phyloP scores from a whole-genome alignment of 2,888 invertebrate species.

The Orthosia gracilis region DNA sequence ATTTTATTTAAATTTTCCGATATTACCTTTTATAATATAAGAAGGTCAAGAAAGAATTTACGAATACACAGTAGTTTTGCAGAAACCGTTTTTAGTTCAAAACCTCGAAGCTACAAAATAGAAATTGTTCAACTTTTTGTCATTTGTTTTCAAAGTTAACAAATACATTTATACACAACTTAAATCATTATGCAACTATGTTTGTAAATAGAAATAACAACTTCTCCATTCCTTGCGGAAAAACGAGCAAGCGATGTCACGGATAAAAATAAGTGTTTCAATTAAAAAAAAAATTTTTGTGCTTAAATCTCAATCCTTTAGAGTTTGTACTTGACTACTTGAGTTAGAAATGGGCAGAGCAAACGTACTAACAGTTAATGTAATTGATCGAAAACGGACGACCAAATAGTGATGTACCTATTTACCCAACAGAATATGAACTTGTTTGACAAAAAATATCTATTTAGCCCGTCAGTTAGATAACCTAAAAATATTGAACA shows the following conservation, averaged over 20 bases:
- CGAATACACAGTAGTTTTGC: too few relatives aligned
- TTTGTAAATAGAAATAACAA: conserved; percentile 2
- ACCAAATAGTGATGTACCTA: neutral
- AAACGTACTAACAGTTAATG: conserved; percentile 41
- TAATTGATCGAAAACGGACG: conserved; percentile 29
- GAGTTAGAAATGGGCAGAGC: conserved; percentile 19
- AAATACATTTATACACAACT: conserved; percentile 1
- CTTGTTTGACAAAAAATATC: too few relatives aligned
- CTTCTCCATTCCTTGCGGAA: neutral
- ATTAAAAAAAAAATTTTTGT: conserved; percentile 54
- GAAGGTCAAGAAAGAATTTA: too few relatives aligned
- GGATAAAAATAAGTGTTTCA: conserved; percentile 33
- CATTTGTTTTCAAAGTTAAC: neutral
- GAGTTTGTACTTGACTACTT: conserved; percentile 19
- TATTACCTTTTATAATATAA: too few relatives aligned
- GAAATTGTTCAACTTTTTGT: neutral
- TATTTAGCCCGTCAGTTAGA: too few relatives aligned
- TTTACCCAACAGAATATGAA: too few relatives aligned
- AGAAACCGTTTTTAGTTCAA: too few relatives aligned
- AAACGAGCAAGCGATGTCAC: conserved; percentile 29
- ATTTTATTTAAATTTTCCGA: too few relatives aligned
- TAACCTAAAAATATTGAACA: too few relatives aligned
- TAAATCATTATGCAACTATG: conserved; percentile 17
- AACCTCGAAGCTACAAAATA: too few relatives aligned
- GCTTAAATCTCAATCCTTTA: conserved; percentile 20